These are phyloP conservation scores for Sitophilus oryzae DNA, from an alignment of 1,140 invertebrate species.

Conservation along the genomic window DNA sequence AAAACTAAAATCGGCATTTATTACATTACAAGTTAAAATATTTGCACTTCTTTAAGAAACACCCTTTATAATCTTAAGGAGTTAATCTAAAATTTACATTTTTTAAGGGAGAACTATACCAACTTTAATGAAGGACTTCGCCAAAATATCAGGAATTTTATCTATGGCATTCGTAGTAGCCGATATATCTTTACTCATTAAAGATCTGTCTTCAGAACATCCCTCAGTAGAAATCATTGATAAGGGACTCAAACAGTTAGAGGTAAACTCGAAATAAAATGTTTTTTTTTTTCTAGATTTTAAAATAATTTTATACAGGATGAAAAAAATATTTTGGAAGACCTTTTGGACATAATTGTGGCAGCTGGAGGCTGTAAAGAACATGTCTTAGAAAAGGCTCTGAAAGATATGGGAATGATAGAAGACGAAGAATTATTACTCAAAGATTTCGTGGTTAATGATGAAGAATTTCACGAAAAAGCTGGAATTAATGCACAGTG, in stretches of 20 bases:
- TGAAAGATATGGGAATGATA: constrained; percentile 22
- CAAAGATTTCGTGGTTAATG: constrained; percentile 23
- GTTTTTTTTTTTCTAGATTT: neutral
- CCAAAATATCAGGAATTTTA: constrained; percentile 21
- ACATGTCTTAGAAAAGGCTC: constrained; percentile 13
- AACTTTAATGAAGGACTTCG: constrained; percentile 16
- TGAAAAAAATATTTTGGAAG: constrained; percentile 17
- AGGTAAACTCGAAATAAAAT: constrained; percentile 10
- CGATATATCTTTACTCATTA: constrained; percentile 23
- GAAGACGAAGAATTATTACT: constrained; percentile 20
- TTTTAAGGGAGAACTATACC: constrained; percentile 16
- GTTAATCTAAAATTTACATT: neutral
- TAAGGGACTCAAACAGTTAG: constrained; percentile 16
- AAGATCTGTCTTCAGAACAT: constrained; percentile 25
- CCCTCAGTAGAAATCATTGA: constrained; percentile 22
- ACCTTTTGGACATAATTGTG: constrained; percentile 18
- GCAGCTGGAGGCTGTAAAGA: constrained; percentile 7
- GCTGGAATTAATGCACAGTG: constrained; percentile 11
- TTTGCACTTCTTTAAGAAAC: no score
- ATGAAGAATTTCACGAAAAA: constrained; percentile 18
- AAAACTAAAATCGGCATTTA: no score
- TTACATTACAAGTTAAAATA: no score
- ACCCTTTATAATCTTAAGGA: neutral
- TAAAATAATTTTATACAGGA: constrained; percentile 12
- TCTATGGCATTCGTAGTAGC: constrained; percentile 24